Percentiles rank a stretch among this genome's conserved stretches.
These are phyloP conservation scores for Cebidichthys violaceus DNA, from an alignment of 2,113 vertebrate species.

Conservation along the genomic window DNA sequence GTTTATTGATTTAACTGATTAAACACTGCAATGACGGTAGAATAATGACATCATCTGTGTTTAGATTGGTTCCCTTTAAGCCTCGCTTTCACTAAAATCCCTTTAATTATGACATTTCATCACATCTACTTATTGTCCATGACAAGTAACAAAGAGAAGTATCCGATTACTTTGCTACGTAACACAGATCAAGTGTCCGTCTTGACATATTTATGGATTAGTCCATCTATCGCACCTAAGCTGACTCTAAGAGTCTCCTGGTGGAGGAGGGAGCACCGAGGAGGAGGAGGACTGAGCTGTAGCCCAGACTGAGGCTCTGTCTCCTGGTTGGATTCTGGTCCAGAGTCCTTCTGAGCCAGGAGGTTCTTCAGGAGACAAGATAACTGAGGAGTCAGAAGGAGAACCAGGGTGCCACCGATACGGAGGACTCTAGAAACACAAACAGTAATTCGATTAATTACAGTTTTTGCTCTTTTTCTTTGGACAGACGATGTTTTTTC, in stretches of 20 bases:
- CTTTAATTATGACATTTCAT: not conserved
- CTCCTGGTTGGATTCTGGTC: constrained; percentile 9
- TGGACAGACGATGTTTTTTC: not conserved
- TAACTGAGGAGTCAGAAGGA: constrained; percentile 89
- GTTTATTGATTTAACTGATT: too few relatives aligned
- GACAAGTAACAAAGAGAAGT: not conserved
- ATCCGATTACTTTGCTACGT: not conserved
- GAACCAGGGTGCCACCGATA: constrained; percentile 84
- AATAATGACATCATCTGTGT: too few relatives aligned
- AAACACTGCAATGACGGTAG: too few relatives aligned
- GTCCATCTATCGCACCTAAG: constrained; percentile 89
- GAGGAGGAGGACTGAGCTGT: not conserved
- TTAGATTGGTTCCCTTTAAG: too few relatives aligned
- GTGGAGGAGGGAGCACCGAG: constrained; percentile 78
- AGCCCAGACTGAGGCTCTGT: constrained; percentile 10
- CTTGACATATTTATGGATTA: constrained; percentile 91
- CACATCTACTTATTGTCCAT: not conserved
- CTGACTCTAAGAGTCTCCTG: constrained; percentile 83
- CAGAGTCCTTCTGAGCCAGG: constrained; percentile 29
- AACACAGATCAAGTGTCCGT: constrained; percentile 30
- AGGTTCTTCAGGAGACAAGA: constrained; percentile 73
- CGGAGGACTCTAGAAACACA: constrained; percentile 85
- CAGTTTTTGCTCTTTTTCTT: not conserved
- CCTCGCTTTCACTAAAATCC: too few relatives aligned
- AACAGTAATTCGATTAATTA: not conserved